Conservation (phyloP, 2,113 vertebrate species). For the Chunga burmeisteri region DNA sequence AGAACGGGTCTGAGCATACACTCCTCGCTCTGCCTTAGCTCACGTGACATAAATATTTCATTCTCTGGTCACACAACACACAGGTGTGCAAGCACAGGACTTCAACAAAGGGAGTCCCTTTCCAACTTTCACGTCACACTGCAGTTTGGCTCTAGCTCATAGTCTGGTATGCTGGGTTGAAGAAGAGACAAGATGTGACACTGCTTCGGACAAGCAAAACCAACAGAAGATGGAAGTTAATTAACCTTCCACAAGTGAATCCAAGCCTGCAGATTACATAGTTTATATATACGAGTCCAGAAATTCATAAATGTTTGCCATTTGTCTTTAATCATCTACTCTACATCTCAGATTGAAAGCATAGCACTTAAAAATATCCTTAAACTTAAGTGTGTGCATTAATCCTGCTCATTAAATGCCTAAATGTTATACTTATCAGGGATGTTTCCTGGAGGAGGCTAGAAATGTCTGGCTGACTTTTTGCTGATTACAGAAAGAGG, state of each 20-base stretch:
- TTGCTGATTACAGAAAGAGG: conserved; percentile 37
- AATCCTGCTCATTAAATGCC: conserved; percentile 19
- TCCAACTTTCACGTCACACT: neutral
- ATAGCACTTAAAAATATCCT: neutral
- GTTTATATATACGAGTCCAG: neutral
- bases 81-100: neutral
- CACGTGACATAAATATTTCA: neutral
- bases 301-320: neutral
- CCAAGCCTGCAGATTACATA: neutral
- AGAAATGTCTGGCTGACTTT: conserved; percentile 30
- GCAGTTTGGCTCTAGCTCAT: neutral
- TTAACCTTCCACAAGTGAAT: neutral
- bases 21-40: neutral
- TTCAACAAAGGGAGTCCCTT: neutral
- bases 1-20: neutral
- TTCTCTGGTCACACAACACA: accelerated
- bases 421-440: conserved; percentile 24
- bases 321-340: conserved; percentile 3
- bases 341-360: neutral
- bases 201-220: neutral
- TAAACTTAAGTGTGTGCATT: neutral
- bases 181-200: neutral
- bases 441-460: conserved; percentile 27
- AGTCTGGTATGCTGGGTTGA: neutral
- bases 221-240: neutral